A percentile compares a stretch with the other conserved stretches of the same genome.
Conservation (phyloP, 2,113 vertebrate species). For the Pygathrix nemaeus region DNA sequence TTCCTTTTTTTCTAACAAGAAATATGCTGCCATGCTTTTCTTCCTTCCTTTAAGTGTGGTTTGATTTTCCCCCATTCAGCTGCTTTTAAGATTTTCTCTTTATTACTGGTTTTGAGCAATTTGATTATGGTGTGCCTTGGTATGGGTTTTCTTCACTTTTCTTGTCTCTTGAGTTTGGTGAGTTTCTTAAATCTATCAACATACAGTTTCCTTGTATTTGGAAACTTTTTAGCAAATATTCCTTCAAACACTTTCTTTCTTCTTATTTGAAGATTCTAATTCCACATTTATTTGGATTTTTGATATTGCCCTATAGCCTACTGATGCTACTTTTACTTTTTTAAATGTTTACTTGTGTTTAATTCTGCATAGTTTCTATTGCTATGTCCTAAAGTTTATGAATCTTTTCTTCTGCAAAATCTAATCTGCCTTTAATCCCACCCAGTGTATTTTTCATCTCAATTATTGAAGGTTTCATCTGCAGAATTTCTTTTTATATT, state of each 20-base stretch:
- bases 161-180: not conserved
- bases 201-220: not conserved
- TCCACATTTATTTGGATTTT: not conserved
- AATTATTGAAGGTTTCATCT: not conserved
- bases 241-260: not conserved
- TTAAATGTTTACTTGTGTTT: not conserved
- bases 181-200: not conserved
- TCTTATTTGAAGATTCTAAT: not conserved
- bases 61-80: accelerated
- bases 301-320: not conserved
- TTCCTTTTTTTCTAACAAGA: not conserved
- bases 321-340: not conserved
- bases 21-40: not conserved
- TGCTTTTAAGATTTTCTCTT: not conserved
- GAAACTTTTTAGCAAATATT: not conserved
- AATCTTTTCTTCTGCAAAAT: not conserved
- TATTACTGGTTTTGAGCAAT: not conserved
- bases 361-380: not conserved
- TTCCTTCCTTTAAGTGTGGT: not conserved
- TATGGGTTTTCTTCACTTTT: not conserved
- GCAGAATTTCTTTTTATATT: not conserved
- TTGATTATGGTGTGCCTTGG: not conserved
- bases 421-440: not conserved
- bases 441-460: not conserved
- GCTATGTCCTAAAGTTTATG: not conserved